Conservation (phyloP, 2,888 invertebrate genomes). For the Eupithecia tripunctaria region DNA sequence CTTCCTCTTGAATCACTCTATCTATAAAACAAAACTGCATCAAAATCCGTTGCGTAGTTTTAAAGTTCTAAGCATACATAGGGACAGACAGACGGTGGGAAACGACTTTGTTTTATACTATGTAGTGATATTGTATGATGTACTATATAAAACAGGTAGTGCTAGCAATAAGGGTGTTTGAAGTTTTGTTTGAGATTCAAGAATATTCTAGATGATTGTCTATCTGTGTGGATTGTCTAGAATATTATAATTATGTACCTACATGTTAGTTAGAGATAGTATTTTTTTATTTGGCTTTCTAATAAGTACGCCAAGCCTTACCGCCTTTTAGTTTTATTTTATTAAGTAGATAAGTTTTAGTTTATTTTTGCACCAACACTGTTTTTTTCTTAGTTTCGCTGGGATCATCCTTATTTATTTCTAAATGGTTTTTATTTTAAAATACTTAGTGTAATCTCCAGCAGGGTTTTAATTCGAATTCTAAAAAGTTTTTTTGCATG, state of each 20-base stretch:
- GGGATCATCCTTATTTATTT: not conserved
- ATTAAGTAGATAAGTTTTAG: not conserved
- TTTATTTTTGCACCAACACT: too few relatives aligned
- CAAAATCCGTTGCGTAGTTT: too few relatives aligned
- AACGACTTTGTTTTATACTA: too few relatives aligned
- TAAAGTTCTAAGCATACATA: too few relatives aligned
- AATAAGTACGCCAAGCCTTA: conserved; percentile 6
- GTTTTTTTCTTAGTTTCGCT: not conserved
- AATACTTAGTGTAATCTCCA: not conserved
- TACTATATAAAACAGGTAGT: not conserved
- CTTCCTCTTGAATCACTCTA: too few relatives aligned
- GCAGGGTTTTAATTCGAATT: not conserved
- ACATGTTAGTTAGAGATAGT: not conserved
- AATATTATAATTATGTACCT: too few relatives aligned
- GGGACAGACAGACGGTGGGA: too few relatives aligned
- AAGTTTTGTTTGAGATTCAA: not conserved
- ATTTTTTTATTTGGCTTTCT: not conserved
- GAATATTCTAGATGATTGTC: not conserved
- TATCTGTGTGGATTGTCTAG: not conserved
- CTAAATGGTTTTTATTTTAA: not conserved
- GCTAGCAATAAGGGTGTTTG: not conserved
- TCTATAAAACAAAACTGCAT: too few relatives aligned
- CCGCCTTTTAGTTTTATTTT: conserved; percentile 30
- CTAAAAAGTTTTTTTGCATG: not conserved
- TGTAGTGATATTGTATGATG: not conserved